phyloP scores from a whole-genome alignment of 2,113 vertebrate genomes.

The Cranoglanis bouderius region DNA sequence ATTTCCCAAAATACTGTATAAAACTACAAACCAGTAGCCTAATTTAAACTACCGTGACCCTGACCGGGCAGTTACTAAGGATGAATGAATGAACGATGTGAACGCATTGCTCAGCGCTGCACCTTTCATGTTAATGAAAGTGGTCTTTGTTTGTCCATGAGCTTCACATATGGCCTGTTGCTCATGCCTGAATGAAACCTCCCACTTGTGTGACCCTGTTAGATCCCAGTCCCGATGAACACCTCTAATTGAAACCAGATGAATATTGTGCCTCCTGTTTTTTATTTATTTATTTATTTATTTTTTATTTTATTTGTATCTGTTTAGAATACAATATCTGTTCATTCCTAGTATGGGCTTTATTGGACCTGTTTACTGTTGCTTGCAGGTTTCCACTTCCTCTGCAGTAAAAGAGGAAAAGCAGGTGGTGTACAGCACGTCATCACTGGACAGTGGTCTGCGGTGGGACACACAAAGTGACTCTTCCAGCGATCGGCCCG shows the following conservation, averaged over 20 bases:
- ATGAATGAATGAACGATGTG: neutral
- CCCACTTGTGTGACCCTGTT: neutral
- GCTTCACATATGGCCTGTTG: too few species aligned
- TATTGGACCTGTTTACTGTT: neutral
- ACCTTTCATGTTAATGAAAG: neutral
- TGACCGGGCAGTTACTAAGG: neutral
- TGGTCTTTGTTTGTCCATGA: neutral
- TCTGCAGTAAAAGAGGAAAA: constrained; percentile 84
- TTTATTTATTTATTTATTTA: neutral
- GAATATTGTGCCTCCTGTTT: neutral
- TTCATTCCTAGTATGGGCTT: neutral
- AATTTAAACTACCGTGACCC: neutral
- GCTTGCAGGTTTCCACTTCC: constrained; percentile 87
- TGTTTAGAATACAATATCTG: neutral
- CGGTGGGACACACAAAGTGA: constrained; percentile 65
- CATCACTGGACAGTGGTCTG: constrained; percentile 51
- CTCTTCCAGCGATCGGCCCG: constrained; percentile 60
- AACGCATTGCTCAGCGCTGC: neutral
- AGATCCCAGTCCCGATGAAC: neutral
- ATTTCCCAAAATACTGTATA: neutral
- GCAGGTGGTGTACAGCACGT: constrained; percentile 66
- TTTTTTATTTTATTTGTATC: neutral
- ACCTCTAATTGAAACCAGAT: neutral
- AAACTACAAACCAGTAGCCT: neutral
- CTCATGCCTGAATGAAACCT: too few species aligned